Evolutionary conservation across 2,888 invertebrate species (phyloP).

Genomic region (Ctenicera cuprea): DNA sequence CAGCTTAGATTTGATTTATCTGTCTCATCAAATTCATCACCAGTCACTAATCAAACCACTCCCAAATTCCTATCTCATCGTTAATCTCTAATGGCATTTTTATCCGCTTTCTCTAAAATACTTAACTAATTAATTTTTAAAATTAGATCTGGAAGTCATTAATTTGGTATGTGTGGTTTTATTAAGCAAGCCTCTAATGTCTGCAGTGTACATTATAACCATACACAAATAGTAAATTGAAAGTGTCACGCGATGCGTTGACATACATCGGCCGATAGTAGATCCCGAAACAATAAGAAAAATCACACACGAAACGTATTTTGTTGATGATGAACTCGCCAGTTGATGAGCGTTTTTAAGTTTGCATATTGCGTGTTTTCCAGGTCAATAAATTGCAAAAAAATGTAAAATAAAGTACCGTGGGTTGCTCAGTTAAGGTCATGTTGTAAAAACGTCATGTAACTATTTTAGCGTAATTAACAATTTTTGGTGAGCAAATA

Average conservation of each 20-base stretch:
- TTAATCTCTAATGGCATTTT: background rate
- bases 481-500: too few relatives aligned
- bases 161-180: background rate
- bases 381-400: background rate
- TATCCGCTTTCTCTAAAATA: conserved; percentile 10
- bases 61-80: background rate
- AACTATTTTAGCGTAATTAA: too few relatives aligned
- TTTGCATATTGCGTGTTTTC: background rate
- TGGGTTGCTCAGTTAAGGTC: too few relatives aligned
- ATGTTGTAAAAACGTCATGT: too few relatives aligned
- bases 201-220: background rate
- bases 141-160: background rate
- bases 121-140: background rate
- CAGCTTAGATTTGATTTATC: conserved; percentile 9
- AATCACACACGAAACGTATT: background rate
- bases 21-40: background rate
- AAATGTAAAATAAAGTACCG: too few relatives aligned
- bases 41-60: background rate
- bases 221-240: background rate
- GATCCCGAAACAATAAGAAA: background rate
- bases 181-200: too few relatives aligned
- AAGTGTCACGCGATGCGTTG: background rate
- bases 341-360: background rate
- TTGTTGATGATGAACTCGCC: background rate
- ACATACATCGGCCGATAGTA: background rate